Conservation (phyloP, 2,113 vertebrate genomes). For the Penelope pileata region DNA sequence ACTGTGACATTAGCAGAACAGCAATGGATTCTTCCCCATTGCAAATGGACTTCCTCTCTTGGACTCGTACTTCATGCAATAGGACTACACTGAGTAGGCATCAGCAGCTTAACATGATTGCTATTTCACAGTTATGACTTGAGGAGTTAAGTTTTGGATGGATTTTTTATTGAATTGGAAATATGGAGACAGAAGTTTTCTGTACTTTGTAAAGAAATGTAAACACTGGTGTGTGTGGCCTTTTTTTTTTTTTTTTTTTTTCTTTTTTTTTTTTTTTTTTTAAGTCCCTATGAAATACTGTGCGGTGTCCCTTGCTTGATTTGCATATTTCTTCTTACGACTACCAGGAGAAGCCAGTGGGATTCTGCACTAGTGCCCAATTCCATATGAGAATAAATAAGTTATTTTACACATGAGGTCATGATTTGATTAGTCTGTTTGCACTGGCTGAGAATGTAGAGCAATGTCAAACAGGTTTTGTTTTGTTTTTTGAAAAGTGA, state of each 20-base stretch:
- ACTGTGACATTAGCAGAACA: neutral
- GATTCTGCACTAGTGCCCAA: neutral
- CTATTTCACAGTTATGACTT: neutral
- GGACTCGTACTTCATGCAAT: neutral
- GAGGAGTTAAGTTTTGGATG: neutral
- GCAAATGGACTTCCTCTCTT: neutral
- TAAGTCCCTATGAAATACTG: neutral
- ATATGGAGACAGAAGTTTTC: neutral
- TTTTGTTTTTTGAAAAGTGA: neutral
- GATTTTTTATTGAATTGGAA: neutral
- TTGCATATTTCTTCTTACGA: neutral
- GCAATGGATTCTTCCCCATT: neutral
- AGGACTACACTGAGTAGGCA: neutral
- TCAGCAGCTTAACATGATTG: neutral
- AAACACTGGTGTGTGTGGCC: neutral
- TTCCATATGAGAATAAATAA: neutral
- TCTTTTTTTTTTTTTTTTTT: neutral
- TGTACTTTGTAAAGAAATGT: neutral
- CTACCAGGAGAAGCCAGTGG: neutral
- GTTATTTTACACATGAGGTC: neutral
- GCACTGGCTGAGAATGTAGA: neutral
- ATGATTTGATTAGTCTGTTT: neutral
- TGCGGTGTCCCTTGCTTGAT: neutral
- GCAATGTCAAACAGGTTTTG: neutral
- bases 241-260: neutral